Evolutionary conservation across 1,140 invertebrate genomes (phyloP), one percentile per base, ranked within the genome.

Genomic region (Bombus fervidus): DNA sequence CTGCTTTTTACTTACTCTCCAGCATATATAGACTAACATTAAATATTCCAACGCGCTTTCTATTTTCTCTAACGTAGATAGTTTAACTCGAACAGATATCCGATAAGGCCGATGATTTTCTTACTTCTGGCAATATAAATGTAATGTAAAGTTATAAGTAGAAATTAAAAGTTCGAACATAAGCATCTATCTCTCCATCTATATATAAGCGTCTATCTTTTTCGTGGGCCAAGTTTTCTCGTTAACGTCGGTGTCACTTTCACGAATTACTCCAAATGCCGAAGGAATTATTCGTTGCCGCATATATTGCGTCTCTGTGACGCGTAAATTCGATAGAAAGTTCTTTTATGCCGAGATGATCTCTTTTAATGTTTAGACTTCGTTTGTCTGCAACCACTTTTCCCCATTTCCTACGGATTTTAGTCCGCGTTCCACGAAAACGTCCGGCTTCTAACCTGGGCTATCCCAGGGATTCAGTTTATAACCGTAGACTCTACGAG

Each of bases 391-490:
- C 47, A 8, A 8, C 18, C 47, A 53, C 47, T 53, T 53, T 22
- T 22, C 47, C 6, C 47, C 47, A 6, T 22, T 53, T 8, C 34
- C 53, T 28, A n/a, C 39, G 31, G 43, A 66, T 84, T 74, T 84
- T n/a, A 57, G 13, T 66, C n/a, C n/a, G 4, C 43, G 8, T 43
- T 22, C 59, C 34, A 3, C 41, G 37, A 47, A 64, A 77, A 66
- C 53, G 39, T 85, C 81, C 62, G 34, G 43, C 62, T 71, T 76
- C 69, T 66, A 74, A 37, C 31, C 39, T 34, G 43, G 43, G 10
- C 77, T 71, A 82, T 86, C 80, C 81, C 57, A 87, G 34, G 78
- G 77, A 87, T 89, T 89, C 81, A 73, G 81, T 87, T 85, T 87
- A 89, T 87, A 66, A 81, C 81, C 73, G 77, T 22, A 22, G 18